These are phyloP conservation scores for Heterodera schachtii DNA, from an alignment of 1,140 invertebrate species.

Conservation along the genomic window DNA sequence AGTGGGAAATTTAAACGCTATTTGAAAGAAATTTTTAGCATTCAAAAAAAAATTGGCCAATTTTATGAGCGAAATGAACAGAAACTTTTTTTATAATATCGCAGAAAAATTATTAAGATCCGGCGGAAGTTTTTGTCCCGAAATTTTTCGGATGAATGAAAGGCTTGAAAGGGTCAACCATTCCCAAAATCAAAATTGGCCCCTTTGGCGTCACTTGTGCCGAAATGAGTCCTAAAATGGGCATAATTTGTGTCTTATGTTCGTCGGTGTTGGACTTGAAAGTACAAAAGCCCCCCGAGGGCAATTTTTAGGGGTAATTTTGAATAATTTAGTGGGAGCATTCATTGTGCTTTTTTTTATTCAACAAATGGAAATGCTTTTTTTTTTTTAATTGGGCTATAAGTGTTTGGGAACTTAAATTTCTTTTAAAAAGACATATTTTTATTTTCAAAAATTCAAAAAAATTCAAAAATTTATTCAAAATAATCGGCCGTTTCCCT, in stretches of 20 bases:
- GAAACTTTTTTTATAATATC: not conserved
- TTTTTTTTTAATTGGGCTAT: no score
- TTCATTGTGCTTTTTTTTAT: not conserved
- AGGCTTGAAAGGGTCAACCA: no score
- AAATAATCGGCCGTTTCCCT: no score
- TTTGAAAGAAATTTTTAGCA: no score
- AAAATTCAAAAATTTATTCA: no score
- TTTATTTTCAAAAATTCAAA: no score
- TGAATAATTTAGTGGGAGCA: not conserved
- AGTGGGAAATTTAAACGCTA: not conserved
- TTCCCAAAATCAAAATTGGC: no score
- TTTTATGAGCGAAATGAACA: not conserved
- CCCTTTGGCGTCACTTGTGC: no score
- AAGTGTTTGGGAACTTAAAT: no score
- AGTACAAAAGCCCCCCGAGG: not conserved
- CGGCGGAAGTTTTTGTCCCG: not conserved
- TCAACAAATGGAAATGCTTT: not conserved
- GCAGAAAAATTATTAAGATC: not conserved
- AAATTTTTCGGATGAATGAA: not conserved
- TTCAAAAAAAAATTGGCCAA: not conserved
- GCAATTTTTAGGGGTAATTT: not conserved
- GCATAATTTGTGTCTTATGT: not conserved
- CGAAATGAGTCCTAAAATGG: not conserved
- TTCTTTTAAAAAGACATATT: no score
- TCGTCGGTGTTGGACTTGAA: not conserved